Evolutionary conservation across 2,113 vertebrate genomes (phyloP).

Genomic region (Synodontis membranacea): DNA sequence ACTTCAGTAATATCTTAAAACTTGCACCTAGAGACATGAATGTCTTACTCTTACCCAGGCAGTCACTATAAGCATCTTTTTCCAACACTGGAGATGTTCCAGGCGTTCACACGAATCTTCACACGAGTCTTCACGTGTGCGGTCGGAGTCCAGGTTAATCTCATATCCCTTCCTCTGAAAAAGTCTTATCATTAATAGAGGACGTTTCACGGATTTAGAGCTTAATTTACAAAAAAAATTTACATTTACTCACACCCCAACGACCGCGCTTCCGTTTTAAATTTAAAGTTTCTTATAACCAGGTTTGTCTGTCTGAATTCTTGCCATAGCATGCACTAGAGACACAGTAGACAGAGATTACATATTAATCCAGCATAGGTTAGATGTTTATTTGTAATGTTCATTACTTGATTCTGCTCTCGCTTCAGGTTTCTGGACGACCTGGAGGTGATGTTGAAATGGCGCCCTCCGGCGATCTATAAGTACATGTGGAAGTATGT

Average conservation of each 20-base stretch:
- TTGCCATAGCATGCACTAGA: background rate
- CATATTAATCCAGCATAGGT: background rate
- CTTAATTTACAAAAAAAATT: background rate
- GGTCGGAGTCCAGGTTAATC: background rate
- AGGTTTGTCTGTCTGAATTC: background rate
- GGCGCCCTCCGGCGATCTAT: slow-evolving; percentile 88
- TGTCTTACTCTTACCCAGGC: background rate
- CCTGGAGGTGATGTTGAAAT: slow-evolving; percentile 93
- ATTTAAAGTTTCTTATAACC: background rate
- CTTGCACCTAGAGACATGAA: no score
- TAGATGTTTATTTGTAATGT: background rate
- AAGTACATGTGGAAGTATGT: slow-evolving; percentile 97
- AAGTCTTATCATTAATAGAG: background rate
- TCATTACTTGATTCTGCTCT: background rate
- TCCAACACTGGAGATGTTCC: background rate
- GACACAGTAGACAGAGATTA: background rate
- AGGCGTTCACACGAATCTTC: no score
- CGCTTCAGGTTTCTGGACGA: slow-evolving; percentile 90
- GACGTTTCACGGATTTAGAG: background rate
- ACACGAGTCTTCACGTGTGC: background rate
- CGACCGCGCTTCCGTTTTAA: background rate
- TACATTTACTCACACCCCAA: background rate
- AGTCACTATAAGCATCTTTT: background rate
- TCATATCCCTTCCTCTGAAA: background rate
- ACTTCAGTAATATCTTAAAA: no score